These are phyloP conservation scores for Antechinus stuartii DNA, from an alignment of 2,113 vertebrate species.

Conservation along the genomic window DNA sequence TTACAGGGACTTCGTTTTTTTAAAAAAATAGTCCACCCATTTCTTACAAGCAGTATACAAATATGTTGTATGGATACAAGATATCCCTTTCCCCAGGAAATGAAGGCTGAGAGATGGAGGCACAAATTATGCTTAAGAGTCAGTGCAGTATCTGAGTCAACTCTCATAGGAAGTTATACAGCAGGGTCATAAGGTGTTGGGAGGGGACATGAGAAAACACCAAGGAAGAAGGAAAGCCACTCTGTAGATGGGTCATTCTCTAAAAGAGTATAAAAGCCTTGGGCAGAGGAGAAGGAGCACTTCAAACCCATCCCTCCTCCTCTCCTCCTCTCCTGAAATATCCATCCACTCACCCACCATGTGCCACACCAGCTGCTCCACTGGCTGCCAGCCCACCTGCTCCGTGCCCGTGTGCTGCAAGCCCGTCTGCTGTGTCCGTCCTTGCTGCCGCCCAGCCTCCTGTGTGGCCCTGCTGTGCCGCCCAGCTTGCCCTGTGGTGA, in stretches of 20 bases:
- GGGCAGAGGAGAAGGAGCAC: neutral
- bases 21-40: neutral
- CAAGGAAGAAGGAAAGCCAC: no score
- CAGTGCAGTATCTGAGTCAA: neutral
- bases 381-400: neutral
- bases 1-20: neutral
- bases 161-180: neutral
- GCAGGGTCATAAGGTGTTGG: neutral
- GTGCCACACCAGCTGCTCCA: neutral
- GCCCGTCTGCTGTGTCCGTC: no score
- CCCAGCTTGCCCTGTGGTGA: neutral
- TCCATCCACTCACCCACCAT: neutral
- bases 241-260: neutral
- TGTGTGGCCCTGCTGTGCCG: conserved; percentile 26
- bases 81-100: neutral
- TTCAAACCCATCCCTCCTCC: neutral
- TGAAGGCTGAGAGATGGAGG: neutral
- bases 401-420: neutral
- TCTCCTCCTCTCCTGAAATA: neutral
- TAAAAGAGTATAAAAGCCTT: neutral
- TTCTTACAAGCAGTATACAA: neutral
- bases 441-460: neutral
- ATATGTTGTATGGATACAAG: neutral
- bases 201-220: no score
- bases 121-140: neutral